A percentile compares a stretch with the other conserved stretches of the same genome.
phyloP scores from a whole-genome alignment of 2,113 vertebrate genomes.

The Notothenia rossii region DNA sequence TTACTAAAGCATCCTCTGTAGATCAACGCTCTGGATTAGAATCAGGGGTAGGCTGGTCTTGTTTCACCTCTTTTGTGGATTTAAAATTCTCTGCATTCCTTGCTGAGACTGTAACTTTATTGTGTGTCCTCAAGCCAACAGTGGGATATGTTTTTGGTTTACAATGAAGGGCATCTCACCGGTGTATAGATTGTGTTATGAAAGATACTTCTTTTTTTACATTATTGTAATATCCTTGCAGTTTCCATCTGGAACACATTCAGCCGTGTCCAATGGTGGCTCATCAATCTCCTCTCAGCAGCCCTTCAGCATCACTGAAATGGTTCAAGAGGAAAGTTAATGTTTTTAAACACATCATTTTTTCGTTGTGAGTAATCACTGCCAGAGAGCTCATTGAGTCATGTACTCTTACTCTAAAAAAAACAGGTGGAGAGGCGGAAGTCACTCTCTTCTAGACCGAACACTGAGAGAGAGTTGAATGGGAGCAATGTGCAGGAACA shows the following conservation, averaged over 20 bases:
- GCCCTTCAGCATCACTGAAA: constrained; percentile 80
- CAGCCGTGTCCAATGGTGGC: constrained; percentile 24
- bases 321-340: constrained; percentile 83
- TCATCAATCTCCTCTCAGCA: constrained; percentile 37
- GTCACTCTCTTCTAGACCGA: constrained; percentile 13
- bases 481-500: constrained; percentile 43
- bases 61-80: constrained; percentile 22
- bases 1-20: constrained; percentile 58
- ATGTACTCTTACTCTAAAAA: constrained; percentile 45
- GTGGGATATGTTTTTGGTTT: background rate
- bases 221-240: constrained; percentile 53
- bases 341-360: background rate
- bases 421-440: constrained; percentile 72
- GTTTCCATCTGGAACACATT: constrained; percentile 46
- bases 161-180: constrained; percentile 1
- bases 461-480: constrained; percentile 30
- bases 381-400: constrained; percentile 28
- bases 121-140: background rate
- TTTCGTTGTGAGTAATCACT: background rate
- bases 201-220: background rate
- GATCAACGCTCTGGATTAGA: constrained; percentile 66
- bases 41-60: constrained; percentile 66
- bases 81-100: constrained; percentile 56
- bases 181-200: background rate
- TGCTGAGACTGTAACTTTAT: background rate